A percentile compares a stretch with the other conserved stretches of the same genome.
These are phyloP conservation scores for Drosophila tani DNA, from an alignment of 1,140 invertebrate genomes.

Conservation along the genomic window DNA sequence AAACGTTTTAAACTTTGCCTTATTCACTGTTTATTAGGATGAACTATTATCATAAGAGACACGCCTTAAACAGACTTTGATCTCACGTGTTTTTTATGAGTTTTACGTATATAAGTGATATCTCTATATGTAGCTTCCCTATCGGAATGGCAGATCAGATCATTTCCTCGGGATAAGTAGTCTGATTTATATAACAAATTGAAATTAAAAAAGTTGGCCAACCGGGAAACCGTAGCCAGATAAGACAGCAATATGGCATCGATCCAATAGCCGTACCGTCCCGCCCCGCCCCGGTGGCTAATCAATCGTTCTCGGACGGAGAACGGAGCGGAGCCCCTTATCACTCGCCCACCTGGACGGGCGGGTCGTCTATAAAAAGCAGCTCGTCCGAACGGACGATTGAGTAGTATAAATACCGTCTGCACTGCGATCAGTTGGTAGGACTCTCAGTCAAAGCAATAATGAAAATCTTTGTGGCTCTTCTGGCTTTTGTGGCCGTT, in stretches of 20 bases:
- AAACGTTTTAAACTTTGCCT: too few relatives aligned
- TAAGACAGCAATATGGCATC: conserved; percentile 50
- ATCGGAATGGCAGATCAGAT: conserved; percentile 22
- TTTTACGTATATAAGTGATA: conserved; percentile 12
- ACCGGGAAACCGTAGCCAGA: conserved; percentile 23
- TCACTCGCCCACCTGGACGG: conserved; percentile 31
- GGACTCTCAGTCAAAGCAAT: conserved; percentile 59
- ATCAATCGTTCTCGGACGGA: conserved; percentile 34
- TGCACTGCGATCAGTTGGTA: conserved; percentile 65
- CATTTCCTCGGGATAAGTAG: conserved; percentile 35
- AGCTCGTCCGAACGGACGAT: conserved; percentile 2
- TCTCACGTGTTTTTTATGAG: conserved; percentile 21
- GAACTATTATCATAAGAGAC: not conserved
- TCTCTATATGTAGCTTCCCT: conserved; percentile 16
- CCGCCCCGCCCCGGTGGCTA: conserved; percentile 8
- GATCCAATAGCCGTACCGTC: conserved; percentile 8
- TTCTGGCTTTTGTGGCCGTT: conserved; percentile 72
- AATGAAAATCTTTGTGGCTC: conserved; percentile 55
- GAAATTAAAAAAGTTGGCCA: conserved; percentile 45
- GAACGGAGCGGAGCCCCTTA: conserved; percentile 38
- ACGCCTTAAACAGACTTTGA: conserved; percentile 15
- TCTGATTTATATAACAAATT: conserved; percentile 37
- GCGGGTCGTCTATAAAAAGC: conserved; percentile 74
- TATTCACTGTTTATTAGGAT: not conserved
- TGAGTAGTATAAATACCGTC: conserved; percentile 79